Evolutionary conservation across 2,113 vertebrate species (phyloP).

Genomic region (Pseudolaguvia tuberculata): DNA sequence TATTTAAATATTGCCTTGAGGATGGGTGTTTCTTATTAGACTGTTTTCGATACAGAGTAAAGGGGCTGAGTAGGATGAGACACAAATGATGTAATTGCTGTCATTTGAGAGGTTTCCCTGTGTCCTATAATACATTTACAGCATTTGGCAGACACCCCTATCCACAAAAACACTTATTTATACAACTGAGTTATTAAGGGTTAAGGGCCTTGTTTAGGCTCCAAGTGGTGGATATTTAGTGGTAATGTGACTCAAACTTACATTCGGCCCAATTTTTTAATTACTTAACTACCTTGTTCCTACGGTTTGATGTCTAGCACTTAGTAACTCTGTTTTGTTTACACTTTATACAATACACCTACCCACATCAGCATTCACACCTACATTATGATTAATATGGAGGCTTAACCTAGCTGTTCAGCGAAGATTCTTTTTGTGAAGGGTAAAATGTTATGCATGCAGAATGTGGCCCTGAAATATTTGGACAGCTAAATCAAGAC

Average conservation of each 20-base stretch:
- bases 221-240: too few species aligned
- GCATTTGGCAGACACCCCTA: too few species aligned
- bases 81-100: background rate
- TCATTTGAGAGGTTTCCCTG: background rate
- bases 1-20: conserved; percentile 15
- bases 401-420: background rate
- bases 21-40: background rate
- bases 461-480: conserved; percentile 31
- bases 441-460: background rate
- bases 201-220: too few species aligned
- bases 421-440: background rate
- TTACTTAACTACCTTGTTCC: too few species aligned
- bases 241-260: too few species aligned
- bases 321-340: background rate
- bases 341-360: conserved; percentile 9
- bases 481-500: background rate
- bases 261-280: too few species aligned
- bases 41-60: background rate
- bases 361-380: background rate
- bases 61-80: background rate
- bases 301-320: too few species aligned
- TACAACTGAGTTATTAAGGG: too few species aligned
- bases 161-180: too few species aligned
- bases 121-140: background rate
- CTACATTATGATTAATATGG: background rate